These are phyloP conservation scores for Streptopelia turtur DNA, from an alignment of 2,797 vertebrate genomes.

Conservation along the genomic window DNA sequence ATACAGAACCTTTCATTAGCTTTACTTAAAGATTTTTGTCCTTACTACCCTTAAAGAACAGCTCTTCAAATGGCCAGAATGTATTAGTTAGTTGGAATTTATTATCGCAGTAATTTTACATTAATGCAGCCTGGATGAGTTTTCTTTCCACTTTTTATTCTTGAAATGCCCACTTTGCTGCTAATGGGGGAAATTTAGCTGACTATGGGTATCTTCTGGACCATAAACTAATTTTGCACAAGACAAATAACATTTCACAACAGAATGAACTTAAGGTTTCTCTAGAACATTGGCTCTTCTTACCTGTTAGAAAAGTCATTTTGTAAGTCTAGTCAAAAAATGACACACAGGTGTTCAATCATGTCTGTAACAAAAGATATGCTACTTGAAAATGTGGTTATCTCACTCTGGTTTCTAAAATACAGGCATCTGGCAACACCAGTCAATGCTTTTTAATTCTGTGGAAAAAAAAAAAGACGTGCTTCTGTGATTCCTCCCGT, in stretches of 20 bases:
- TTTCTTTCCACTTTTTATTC: not conserved
- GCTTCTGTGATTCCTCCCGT: not conserved
- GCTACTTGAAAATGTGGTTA: not conserved
- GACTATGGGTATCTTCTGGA: not conserved
- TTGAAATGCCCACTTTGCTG: not conserved
- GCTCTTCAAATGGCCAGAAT: not conserved
- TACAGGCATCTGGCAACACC: not conserved
- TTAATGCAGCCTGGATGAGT: not conserved
- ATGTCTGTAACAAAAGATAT: not conserved
- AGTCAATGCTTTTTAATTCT: not conserved
- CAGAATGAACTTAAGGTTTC: not conserved
- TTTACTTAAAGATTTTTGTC: slow-evolving; percentile 14
- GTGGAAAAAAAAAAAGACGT: not conserved
- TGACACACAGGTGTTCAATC: not conserved
- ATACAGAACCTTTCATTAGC: not conserved
- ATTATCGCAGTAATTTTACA: not conserved
- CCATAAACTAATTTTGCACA: not conserved
- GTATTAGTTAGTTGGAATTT: not conserved
- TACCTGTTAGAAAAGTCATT: not conserved
- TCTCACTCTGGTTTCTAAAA: not conserved
- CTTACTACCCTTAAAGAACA: slow-evolving; percentile 9
- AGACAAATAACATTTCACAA: not conserved
- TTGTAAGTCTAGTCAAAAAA: not conserved
- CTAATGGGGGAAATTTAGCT: not conserved
- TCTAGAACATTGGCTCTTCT: not conserved